phyloP scores from a whole-genome alignment of 2,797 vertebrate species.

The Apogon hyalosoma region DNA sequence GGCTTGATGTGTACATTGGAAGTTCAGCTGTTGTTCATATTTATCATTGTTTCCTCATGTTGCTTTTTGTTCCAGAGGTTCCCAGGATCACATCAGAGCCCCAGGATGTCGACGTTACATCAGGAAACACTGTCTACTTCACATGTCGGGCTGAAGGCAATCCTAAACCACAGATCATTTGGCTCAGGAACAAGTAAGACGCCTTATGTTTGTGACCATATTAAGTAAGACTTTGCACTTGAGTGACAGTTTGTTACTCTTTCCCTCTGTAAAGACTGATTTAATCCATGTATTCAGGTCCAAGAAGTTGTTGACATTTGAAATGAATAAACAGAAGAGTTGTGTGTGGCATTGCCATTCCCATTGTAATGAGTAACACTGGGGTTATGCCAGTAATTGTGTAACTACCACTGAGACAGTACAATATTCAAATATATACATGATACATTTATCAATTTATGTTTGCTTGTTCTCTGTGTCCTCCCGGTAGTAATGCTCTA shows the following conservation, averaged over 20 bases:
- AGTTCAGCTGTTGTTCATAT: background rate
- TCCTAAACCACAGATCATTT: constrained; percentile 99
- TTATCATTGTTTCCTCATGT: background rate
- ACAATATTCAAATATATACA: background rate
- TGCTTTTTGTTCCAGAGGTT: constrained; percentile 84
- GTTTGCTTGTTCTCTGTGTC: constrained; percentile 8
- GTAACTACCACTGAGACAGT: background rate
- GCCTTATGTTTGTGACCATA: background rate
- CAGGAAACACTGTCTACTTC: constrained; percentile 98
- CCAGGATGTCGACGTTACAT: constrained; percentile 97
- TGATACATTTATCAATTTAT: background rate
- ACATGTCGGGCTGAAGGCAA: constrained; percentile 98
- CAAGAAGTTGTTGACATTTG: constrained; percentile 4
- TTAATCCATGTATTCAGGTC: background rate
- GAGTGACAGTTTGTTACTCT: background rate
- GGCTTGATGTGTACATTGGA: background rate
- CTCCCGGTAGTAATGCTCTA: constrained; percentile 90
- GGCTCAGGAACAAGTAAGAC: constrained; percentile 98
- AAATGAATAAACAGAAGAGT: constrained; percentile 3
- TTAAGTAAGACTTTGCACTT: background rate
- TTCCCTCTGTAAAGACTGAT: background rate
- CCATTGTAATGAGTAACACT: background rate
- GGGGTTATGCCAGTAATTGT: background rate
- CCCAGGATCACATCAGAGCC: constrained; percentile 98
- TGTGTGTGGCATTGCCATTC: background rate